Evolutionary conservation across 2,113 vertebrate genomes (phyloP).

Genomic region (Eclectus roratus): DNA sequence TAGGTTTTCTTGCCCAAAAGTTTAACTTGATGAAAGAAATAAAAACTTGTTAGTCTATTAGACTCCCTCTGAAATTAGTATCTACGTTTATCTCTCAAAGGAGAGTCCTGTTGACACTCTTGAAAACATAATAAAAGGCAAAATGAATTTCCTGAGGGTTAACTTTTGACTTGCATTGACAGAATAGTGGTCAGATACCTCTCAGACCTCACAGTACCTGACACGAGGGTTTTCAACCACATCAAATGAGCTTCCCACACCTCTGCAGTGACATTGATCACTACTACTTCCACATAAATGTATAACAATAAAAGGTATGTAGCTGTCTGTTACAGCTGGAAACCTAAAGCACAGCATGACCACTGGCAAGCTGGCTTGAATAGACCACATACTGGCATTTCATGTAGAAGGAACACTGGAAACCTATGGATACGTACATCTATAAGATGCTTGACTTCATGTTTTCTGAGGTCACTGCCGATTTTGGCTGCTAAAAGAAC

Average conservation of each 20-base stretch:
- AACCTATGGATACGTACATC: slow-evolving; percentile 81
- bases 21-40: neutral
- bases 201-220: neutral
- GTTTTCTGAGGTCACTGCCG: slow-evolving; percentile 95
- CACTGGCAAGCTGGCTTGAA: neutral
- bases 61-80: neutral
- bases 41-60: neutral
- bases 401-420: neutral
- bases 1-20: neutral
- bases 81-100: neutral
- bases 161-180: neutral
- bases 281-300: neutral
- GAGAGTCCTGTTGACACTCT: neutral
- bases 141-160: neutral
- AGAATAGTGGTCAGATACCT: neutral
- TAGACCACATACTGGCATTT: neutral
- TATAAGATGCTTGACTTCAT: slow-evolving; percentile 96
- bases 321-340: neutral
- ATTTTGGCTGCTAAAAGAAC: slow-evolving; percentile 96
- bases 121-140: neutral
- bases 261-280: neutral
- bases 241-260: fast-evolving
- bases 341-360: neutral
- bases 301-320: neutral
- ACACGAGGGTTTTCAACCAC: neutral